Evolutionary conservation across 2,888 invertebrate genomes (phyloP), one percentile per base, ranked within the genome.

Genomic region (Scaptomyza tumidula): DNA sequence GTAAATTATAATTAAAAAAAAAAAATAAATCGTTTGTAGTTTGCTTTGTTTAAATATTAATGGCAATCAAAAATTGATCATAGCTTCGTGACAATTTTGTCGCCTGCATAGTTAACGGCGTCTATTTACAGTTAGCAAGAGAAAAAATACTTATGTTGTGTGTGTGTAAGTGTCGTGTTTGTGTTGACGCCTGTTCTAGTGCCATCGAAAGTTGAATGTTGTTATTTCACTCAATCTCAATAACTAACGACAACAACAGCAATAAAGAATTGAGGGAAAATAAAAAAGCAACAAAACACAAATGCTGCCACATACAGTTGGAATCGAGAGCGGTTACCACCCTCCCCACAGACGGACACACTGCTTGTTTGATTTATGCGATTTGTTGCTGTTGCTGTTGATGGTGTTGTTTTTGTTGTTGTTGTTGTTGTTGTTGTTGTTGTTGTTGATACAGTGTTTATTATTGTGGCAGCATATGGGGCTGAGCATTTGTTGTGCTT

Each of bases 381-480:
- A 59, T 9, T 53, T 49, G 62, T 33, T 69, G 56, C 39, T 71
- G 33, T 37, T 76, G 64, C 37, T 63, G 49, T 24, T 24, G 24
- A 24, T 24, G 24, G 24, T 24, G 24, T 24, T 24, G 72, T 41
- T 78, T 64, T 33, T 68, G 46, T 41, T 74, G 49, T 44, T 78
- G 69, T 41, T 78, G 66, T 33, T 68, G 46, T 44, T 74, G 52
- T 44, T 78, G 69, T n/a, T n/a, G 72, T 41, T 78, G 66, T 33
- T 68, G 46, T 44, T 74, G 52, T 44, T 78, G 69, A 57, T 58
- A 76, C 57, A 67, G 76, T 84, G 84, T 86, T 80, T 82, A 86
- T 82, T 79, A 79, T 76, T 78, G 78, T 60, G 81, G 83, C 85
- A 84, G 72, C 83, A 83, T 81, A 84, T 83, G 87, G 76, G 68